phyloP scores from a whole-genome alignment of 2,113 vertebrate species.

The Oreochromis aureus region DNA sequence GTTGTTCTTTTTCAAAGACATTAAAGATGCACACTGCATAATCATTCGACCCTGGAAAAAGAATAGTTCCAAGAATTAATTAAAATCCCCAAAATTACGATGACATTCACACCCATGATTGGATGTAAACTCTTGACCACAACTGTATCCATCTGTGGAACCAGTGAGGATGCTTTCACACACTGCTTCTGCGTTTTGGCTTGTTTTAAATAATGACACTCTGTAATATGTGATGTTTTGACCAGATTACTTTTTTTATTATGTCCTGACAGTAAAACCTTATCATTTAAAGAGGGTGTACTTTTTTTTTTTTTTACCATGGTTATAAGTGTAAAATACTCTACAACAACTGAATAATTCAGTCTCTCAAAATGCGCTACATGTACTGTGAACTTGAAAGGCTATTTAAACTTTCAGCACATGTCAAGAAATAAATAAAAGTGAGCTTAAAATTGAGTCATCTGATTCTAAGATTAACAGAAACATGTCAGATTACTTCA shows the following conservation, averaged over 20 bases:
- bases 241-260: neutral
- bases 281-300: neutral
- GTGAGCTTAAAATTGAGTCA: neutral
- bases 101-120: neutral
- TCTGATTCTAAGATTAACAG: neutral
- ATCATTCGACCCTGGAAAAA: neutral
- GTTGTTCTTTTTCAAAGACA: neutral
- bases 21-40: neutral
- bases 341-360: neutral
- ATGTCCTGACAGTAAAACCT: neutral
- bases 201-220: neutral
- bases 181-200: neutral
- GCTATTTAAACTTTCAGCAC: neutral
- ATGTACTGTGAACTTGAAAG: neutral
- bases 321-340: neutral
- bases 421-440: neutral
- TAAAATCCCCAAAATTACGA: neutral
- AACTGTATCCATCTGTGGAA: neutral
- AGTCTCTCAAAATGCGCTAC: neutral
- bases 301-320: neutral
- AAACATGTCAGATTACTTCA: neutral
- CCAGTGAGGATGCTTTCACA: neutral
- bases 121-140: neutral
- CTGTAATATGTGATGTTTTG: neutral
- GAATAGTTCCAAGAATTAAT: neutral